A percentile compares a stretch with the other conserved stretches of the same genome.
Evolutionary conservation across 2,113 vertebrate genomes (phyloP).

Genomic region (Paradoxurus hermaphroditus): DNA sequence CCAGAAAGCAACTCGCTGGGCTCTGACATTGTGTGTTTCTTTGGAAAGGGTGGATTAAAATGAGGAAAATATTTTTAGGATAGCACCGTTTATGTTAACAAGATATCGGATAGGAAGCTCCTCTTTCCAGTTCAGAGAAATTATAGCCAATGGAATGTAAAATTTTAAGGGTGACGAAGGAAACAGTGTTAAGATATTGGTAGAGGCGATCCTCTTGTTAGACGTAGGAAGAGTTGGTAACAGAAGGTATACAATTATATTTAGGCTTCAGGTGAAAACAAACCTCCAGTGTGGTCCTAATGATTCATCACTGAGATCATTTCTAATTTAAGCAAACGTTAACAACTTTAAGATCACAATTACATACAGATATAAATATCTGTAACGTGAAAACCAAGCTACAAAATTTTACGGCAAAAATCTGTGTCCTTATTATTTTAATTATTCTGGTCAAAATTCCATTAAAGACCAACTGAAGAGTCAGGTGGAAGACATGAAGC

Average conservation of each 20-base stretch:
- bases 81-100: slow-evolving; percentile 25
- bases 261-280: slow-evolving; percentile 32
- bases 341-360: slow-evolving; percentile 1
- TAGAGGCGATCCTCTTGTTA: neutral
- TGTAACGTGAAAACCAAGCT: slow-evolving; percentile 16
- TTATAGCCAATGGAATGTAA: neutral
- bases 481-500: neutral
- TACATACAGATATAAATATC: neutral
- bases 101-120: neutral
- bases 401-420: slow-evolving; percentile 28
- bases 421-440: slow-evolving; percentile 18
- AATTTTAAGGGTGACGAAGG: slow-evolving; percentile 8
- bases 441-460: slow-evolving; percentile 43
- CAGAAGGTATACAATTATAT: neutral
- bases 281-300: neutral
- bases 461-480: neutral
- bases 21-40: neutral
- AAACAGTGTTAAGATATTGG: neutral
- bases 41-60: slow-evolving; percentile 20
- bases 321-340: slow-evolving; percentile 28
- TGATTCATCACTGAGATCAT: neutral
- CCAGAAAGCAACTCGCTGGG: neutral
- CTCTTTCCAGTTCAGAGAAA: slow-evolving; percentile 35
- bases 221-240: neutral
- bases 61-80: neutral